Conservation (phyloP, 2,797 vertebrate species). For the Poecile montanus region DNA sequence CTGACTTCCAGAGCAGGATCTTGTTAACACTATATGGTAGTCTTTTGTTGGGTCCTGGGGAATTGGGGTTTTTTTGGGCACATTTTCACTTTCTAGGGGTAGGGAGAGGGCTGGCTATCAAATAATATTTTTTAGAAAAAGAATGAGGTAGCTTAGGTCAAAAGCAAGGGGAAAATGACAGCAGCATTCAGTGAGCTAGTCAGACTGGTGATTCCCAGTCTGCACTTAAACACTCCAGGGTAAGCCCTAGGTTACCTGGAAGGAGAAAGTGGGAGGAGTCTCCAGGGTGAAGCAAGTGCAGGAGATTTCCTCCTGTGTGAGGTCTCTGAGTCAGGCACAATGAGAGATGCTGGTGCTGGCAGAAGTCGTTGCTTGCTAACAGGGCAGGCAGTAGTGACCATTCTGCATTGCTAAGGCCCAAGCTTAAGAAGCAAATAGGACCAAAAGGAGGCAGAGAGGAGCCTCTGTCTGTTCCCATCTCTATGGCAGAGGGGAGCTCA, state of each 20-base stretch:
- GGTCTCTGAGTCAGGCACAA: background rate
- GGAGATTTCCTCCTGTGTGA: background rate
- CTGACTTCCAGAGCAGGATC: background rate
- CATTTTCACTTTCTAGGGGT: background rate
- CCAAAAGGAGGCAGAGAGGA: background rate
- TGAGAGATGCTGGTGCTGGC: background rate
- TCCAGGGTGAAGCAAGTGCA: background rate
- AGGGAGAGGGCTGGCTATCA: background rate
- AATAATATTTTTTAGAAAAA: background rate
- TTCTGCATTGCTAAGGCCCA: background rate
- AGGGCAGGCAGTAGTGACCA: background rate
- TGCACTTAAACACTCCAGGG: background rate
- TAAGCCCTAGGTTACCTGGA: background rate
- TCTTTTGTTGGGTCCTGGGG: background rate
- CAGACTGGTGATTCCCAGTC: background rate
- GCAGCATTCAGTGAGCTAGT: background rate
- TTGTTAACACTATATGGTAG: background rate
- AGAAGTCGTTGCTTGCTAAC: background rate
- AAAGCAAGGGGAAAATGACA: background rate
- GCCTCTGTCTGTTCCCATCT: background rate
- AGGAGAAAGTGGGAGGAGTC: background rate
- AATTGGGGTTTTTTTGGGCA: background rate
- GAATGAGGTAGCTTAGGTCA: background rate
- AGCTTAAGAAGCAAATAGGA: background rate
- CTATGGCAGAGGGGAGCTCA: background rate